Percentiles rank a stretch among this genome's conserved stretches.
phyloP scores from a whole-genome alignment of 2,888 invertebrate species.

The Atherix ibis region DNA sequence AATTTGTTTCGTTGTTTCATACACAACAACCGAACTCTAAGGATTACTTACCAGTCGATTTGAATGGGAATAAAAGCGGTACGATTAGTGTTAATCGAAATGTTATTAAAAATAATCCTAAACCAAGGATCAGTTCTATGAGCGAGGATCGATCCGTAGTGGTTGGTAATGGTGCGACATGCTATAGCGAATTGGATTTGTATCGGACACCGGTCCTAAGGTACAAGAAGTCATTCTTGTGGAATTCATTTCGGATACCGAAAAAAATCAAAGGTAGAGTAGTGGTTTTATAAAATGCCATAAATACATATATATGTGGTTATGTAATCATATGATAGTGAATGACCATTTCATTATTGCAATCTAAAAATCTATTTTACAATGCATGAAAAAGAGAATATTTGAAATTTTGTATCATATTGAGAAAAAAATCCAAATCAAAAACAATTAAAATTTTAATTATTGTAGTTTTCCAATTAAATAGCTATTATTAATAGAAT shows the following conservation, averaged over 20 bases:
- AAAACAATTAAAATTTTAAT: too few species aligned
- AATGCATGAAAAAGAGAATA: too few species aligned
- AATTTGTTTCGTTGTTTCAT: slow-evolving; percentile 31
- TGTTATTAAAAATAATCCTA: slow-evolving; percentile 2
- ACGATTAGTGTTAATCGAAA: slow-evolving; percentile 2
- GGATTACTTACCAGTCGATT: slow-evolving; percentile 5
- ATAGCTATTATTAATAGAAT: too few species aligned
- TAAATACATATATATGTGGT: too few species aligned
- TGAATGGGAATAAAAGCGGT: slow-evolving; percentile 5
- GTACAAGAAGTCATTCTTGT: slow-evolving; percentile 26
- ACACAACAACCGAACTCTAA: slow-evolving; percentile 15
- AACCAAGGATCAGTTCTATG: slow-evolving; percentile 4
- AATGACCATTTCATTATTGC: too few species aligned
- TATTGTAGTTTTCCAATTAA: too few species aligned
- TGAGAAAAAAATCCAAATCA: too few species aligned
- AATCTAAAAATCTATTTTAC: too few species aligned
- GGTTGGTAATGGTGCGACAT: slow-evolving; percentile 9
- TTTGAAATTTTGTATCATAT: too few species aligned
- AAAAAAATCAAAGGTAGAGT: slow-evolving; percentile 26
- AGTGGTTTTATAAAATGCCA: too few species aligned
- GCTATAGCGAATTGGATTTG: slow-evolving; percentile 26
- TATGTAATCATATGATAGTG: too few species aligned
- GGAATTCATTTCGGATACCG: slow-evolving; percentile 31
- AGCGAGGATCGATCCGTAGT: too few species aligned
- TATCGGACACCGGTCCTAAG: slow-evolving; percentile 19